Evolutionary conservation across 2,797 vertebrate species (phyloP), one percentile per base, ranked within the genome.

Genomic region (Chelon labrosus): DNA sequence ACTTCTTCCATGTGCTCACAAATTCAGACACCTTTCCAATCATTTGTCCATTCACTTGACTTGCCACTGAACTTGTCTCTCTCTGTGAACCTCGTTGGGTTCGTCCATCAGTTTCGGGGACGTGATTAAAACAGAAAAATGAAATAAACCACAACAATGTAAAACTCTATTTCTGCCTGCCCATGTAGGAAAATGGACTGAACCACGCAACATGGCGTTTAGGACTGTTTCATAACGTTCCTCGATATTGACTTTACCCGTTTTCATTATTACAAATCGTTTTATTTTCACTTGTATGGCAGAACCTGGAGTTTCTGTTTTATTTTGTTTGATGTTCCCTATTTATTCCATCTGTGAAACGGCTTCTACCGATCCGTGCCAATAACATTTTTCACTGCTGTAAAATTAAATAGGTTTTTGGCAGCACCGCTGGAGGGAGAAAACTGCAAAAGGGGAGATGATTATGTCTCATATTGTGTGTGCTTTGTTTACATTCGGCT

Each of bases 401-500:
- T 35, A 63, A 54, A 51, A 70, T 63, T 20, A 55, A 77, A 55
- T 25, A 27, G 11, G 63, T 58, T n/a, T 13, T 42, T 55, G 25
- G 70, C 66, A n/a, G 51, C 38, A 27, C 38, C 1, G 22, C 19
- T 20, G n/a, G 8, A 71, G 44, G 53, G 22, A 63, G 53, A 73
- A 52, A 59, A 65, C 54, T 69, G 46, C 58, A 49, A 27, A 39
- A 39, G 42, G 16, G 52, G 77, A n/a, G 62, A 39, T 51, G 38
- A 79, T 41, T 66, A 37, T 27, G 50, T 58, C 61, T 73, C 51
- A 16, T 10, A 16, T 55, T 53, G n/a, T 60, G 51, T 69, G 35
- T 51, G 35, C 19, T 75, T 72, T 82, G 68, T 66, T 82, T 81
- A 68, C 55, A 51, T 57, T 54, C 20, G 38, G 20, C 31, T 55